Conservation (phyloP, 2,888 invertebrate species). For the Galerucella nymphaeae region DNA sequence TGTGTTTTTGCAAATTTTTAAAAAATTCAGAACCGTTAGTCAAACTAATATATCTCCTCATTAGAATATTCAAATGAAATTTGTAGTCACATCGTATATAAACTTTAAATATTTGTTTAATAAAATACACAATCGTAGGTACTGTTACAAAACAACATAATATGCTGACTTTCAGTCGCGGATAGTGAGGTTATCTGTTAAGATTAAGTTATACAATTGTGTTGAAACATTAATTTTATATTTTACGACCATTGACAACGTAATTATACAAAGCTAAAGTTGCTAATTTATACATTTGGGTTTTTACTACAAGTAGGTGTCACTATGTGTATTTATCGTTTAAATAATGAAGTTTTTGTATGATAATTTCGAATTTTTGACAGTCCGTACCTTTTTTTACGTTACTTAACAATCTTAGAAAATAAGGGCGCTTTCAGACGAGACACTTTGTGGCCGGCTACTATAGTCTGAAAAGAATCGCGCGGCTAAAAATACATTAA, state of each 20-base stretch:
- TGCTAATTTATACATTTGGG: background rate
- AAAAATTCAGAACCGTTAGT: background rate
- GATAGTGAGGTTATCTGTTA: background rate
- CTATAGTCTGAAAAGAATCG: too few species aligned
- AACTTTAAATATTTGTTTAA: constrained; percentile 16
- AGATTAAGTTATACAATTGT: background rate
- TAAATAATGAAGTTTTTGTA: too few species aligned
- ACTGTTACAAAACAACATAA: background rate
- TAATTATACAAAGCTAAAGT: background rate
- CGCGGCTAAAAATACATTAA: too few species aligned
- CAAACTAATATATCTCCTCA: background rate
- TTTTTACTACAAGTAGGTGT: background rate
- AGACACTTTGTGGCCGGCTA: too few species aligned
- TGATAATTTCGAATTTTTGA: too few species aligned
- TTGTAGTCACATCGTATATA: background rate
- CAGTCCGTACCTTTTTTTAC: too few species aligned
- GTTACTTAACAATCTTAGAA: too few species aligned
- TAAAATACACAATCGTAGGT: background rate
- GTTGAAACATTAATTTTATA: background rate
- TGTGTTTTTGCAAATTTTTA: background rate
- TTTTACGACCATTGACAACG: background rate
- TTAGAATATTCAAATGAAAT: constrained; percentile 4
- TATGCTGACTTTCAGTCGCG: background rate
- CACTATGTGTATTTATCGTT: background rate
- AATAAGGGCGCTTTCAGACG: too few species aligned